phyloP scores from a whole-genome alignment of 2,797 vertebrate genomes.

The Oceanodroma leucorhoa region DNA sequence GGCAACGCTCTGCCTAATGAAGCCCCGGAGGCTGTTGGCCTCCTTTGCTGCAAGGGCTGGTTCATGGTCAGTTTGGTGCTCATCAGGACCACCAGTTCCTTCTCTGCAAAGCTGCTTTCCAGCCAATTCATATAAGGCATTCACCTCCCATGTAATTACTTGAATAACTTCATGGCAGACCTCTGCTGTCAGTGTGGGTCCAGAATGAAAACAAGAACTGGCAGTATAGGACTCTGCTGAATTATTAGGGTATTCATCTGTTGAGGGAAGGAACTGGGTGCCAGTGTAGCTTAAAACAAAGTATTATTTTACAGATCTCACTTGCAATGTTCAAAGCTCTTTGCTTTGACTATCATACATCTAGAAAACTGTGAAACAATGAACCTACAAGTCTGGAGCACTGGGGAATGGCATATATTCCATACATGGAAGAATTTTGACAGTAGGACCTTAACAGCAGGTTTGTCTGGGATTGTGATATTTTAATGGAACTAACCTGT shows the following conservation, averaged over 20 bases:
- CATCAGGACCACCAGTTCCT: neutral
- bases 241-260: neutral
- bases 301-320: neutral
- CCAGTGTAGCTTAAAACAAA: neutral
- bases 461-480: neutral
- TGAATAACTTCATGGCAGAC: neutral
- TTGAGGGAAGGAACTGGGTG: neutral
- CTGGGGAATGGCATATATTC: neutral
- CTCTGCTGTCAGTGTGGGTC: neutral
- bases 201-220: neutral
- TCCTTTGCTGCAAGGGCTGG: neutral
- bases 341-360: neutral
- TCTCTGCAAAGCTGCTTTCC: neutral
- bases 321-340: neutral
- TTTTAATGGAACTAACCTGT: neutral
- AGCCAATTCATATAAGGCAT: neutral
- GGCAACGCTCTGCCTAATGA: neutral
- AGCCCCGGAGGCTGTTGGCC: neutral
- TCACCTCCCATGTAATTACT: neutral
- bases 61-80: neutral
- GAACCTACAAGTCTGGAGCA: neutral
- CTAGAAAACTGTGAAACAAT: neutral
- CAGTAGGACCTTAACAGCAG: neutral
- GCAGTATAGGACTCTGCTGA: neutral
- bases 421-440: neutral